Conservation (phyloP, 2,113 vertebrate species). For the Platichthys flesus region DNA sequence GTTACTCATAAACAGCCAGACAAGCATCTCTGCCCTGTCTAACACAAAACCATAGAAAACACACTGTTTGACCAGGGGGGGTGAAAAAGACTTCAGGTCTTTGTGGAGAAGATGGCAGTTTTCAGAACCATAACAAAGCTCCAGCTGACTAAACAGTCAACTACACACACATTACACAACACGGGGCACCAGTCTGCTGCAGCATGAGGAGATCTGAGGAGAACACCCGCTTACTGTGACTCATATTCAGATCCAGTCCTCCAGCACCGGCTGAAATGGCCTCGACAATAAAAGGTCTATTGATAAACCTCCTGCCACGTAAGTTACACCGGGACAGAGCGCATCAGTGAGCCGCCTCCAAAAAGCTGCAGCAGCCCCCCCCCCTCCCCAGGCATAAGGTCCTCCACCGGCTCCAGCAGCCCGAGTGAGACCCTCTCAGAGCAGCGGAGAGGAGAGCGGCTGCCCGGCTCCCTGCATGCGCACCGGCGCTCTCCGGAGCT, state of each 20-base stretch:
- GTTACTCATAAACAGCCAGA: background rate
- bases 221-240: constrained; percentile 2
- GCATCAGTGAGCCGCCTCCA: constrained; percentile 1
- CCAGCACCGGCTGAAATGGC: constrained; percentile 10
- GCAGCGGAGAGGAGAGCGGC: constrained; percentile 1
- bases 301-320: constrained; percentile 67
- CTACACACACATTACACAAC: constrained; percentile 58
- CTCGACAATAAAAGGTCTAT: constrained; percentile 49
- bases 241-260: constrained; percentile 3
- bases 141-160: constrained; percentile 44
- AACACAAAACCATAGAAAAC: background rate
- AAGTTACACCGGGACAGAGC: constrained; percentile 50
- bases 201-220: constrained; percentile 2
- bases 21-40: background rate
- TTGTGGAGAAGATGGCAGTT: background rate
- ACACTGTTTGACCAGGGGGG: background rate
- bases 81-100: background rate
- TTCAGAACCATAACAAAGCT: background rate
- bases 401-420: background rate
- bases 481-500: constrained; percentile 20
- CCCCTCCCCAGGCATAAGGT: background rate
- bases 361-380: constrained; percentile 3
- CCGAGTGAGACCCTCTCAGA: too few species aligned
- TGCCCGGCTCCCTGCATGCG: constrained; percentile 20
- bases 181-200: constrained; percentile 35